Evolutionary conservation across 2,888 invertebrate species (phyloP), one percentile per base, ranked within the genome.

Genomic region (Camptogramma bilineatum): DNA sequence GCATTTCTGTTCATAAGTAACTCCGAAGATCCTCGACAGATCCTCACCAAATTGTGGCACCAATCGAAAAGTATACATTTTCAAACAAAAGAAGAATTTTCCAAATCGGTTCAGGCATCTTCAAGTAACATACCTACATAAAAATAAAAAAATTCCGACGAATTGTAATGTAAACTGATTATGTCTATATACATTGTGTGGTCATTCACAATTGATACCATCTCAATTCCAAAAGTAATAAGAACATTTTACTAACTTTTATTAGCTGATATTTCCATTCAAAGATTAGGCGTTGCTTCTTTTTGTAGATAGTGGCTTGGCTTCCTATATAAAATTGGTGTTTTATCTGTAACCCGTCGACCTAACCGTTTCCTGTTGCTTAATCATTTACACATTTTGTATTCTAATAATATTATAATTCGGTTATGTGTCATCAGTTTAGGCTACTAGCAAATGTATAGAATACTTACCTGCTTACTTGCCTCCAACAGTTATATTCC

Each of bases 361-460:
- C 73, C 74, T 77, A 72, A 66, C 52, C 58, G 64, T 52, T 78
- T 81, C 80, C 80, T 76, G 73, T 73, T 76, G 65, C 73, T 54
- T 62, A 66, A 73, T 74, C 47, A 70, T 72, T 73, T 71, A 70
- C 59, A 58, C 39, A 46, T 39, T 48, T 39, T 19, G 54, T 55
- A n/a, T 34, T n/a, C 16, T 19, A 19, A 46, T 53, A 39, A 39
- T 39, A 17, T 44, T 44, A 39, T 39, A 39, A 39, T 39, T 39
- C 34, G 34, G 34, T 39, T n/a, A 10, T 31, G 31, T 34, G 34
- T 34, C 34, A 34, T 34, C 34, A 10, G 5, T 28, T 28, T 28
- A 28, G 24, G 24, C 24, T 4, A 8, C 28, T 28, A 28, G 28
- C 2, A 21, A n/a, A n/a, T n/a, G 21, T 3, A 21, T 21, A 21